phyloP scores from a whole-genome alignment of 2,797 vertebrate genomes.

The Sylvilagus floridanus region DNA sequence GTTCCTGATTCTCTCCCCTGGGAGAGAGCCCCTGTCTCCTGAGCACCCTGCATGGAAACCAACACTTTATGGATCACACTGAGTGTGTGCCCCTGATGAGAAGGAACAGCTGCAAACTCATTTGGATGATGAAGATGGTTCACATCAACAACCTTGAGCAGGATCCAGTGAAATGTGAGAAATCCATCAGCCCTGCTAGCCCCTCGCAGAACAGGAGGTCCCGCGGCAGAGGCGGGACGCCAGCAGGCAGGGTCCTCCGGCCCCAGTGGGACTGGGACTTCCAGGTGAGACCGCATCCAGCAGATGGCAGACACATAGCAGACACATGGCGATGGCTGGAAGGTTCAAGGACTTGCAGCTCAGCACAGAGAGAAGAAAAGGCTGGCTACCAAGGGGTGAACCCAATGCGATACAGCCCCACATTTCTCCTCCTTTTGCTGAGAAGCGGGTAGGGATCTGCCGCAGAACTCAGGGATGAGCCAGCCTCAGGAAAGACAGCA shows the following conservation, averaged over 20 bases:
- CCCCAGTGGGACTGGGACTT: not conserved
- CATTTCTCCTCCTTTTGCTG: not conserved
- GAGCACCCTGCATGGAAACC: not conserved
- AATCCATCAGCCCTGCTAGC: not conserved
- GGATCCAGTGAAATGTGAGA: slow-evolving; percentile 7
- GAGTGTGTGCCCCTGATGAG: not conserved
- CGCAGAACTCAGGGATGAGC: not conserved
- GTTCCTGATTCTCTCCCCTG: not conserved
- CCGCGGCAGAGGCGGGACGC: not conserved
- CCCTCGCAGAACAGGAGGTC: not conserved
- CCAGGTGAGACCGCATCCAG: not conserved
- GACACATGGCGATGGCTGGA: rapidly evolving
- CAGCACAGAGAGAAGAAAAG: rapidly evolving
- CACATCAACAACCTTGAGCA: slow-evolving; percentile 17
- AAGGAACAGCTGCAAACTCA: slow-evolving; percentile 57
- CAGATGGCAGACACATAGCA: not conserved
- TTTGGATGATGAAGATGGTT: slow-evolving; percentile 41
- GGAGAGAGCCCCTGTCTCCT: not conserved
- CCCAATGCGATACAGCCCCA: not conserved
- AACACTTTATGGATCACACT: not conserved
- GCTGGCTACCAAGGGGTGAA: not conserved
- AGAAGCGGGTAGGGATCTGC: not conserved
- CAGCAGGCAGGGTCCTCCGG: not conserved
- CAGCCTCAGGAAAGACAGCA: not conserved
- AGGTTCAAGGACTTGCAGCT: not conserved